phyloP scores from a whole-genome alignment of 1,140 invertebrate species.

The Agraylea sexmaculata region DNA sequence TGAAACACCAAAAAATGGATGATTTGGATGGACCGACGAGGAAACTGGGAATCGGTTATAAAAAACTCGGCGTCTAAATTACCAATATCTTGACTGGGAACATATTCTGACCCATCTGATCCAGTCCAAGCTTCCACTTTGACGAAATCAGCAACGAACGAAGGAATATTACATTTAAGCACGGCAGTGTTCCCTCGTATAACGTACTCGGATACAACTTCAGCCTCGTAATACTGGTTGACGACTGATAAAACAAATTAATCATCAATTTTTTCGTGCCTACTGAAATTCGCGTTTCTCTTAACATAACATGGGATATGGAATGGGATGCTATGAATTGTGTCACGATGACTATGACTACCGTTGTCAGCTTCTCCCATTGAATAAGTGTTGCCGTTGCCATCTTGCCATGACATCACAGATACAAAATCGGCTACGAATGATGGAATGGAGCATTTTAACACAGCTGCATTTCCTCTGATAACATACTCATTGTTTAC shows the following conservation, averaged over 20 bases:
- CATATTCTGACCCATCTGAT: slow-evolving; percentile 60
- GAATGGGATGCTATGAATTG: slow-evolving; percentile 2
- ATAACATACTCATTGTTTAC: slow-evolving; percentile 88
- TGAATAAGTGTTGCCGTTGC: slow-evolving; percentile 44
- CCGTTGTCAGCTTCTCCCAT: slow-evolving; percentile 41
- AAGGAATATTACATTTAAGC: slow-evolving; percentile 84
- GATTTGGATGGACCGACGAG: neutral
- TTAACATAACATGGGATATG: neutral
- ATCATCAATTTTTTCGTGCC: slow-evolving; percentile 6
- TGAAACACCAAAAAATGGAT: neutral
- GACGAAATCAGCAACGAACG: slow-evolving; percentile 84
- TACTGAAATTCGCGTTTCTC: slow-evolving; percentile 2
- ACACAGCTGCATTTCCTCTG: slow-evolving; percentile 76
- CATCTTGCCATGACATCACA: slow-evolving; percentile 79
- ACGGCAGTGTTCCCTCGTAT: slow-evolving; percentile 86
- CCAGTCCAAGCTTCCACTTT: slow-evolving; percentile 81
- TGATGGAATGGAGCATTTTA: slow-evolving; percentile 85
- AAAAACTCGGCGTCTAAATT: slow-evolving; percentile 15
- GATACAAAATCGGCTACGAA: slow-evolving; percentile 87
- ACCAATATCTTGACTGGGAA: slow-evolving; percentile 35
- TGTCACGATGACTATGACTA: slow-evolving; percentile 2
- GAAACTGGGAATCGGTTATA: slow-evolving; percentile 2
- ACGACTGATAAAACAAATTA: slow-evolving; percentile 56
- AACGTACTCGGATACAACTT: slow-evolving; percentile 86
- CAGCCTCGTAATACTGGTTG: slow-evolving; percentile 80